phyloP scores from a whole-genome alignment of 2,797 vertebrate genomes.

The Fratercula arctica region DNA sequence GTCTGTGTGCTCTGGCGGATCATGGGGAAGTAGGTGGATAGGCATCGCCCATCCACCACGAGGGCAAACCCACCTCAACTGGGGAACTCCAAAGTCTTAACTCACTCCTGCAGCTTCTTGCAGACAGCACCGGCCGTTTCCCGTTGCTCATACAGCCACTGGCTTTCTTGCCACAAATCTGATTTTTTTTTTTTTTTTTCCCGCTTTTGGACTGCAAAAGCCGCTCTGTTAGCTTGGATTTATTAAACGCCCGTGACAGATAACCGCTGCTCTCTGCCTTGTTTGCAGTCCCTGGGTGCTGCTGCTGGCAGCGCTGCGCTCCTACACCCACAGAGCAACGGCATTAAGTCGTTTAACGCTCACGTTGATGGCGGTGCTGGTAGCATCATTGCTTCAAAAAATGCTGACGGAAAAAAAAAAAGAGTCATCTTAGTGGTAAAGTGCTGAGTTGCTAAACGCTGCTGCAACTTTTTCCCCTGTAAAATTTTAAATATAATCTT shows the following conservation, averaged over 20 bases:
- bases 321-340: accelerated
- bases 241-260: not conserved
- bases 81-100: accelerated
- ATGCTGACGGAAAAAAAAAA: not conserved
- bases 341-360: accelerated
- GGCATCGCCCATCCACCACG: accelerated
- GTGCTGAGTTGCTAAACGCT: not conserved
- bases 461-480: not conserved
- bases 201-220: not conserved
- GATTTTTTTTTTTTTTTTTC: not conserved
- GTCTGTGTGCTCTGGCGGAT: not conserved
- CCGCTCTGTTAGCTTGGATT: not conserved
- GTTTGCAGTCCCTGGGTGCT: not conserved
- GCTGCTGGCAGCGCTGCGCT: not conserved
- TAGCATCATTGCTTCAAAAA: not conserved
- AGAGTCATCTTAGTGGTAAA: not conserved
- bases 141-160: not conserved
- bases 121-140: not conserved
- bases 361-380: not conserved
- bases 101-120: not conserved
- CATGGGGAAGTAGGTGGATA: accelerated
- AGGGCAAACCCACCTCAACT: accelerated
- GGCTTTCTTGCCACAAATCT: not conserved
- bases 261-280: not conserved
- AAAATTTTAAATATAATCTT: not conserved